Evolutionary conservation across 2,797 vertebrate genomes (phyloP).

Genomic region (Cynopterus sphinx): DNA sequence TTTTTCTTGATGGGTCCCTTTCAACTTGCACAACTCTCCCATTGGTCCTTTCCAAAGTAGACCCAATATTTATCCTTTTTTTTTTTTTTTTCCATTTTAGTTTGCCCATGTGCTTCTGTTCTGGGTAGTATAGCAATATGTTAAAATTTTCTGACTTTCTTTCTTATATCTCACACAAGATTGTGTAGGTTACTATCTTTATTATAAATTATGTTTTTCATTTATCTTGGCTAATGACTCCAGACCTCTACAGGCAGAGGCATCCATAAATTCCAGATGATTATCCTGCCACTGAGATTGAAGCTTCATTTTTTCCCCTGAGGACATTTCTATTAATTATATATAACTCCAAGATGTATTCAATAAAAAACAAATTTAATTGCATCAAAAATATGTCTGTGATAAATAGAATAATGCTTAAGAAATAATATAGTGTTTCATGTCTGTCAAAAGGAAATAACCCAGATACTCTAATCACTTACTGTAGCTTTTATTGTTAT

Average conservation of each 20-base stretch:
- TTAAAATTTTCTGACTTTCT: constrained; percentile 29
- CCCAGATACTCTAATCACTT: constrained; percentile 22
- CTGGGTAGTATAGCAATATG: neutral
- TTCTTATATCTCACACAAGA: constrained; percentile 53
- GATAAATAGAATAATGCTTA: constrained; percentile 51
- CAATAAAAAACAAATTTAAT: constrained; percentile 45
- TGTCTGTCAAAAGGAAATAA: constrained; percentile 59
- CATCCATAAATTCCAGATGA: constrained; percentile 19
- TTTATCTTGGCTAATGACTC: constrained; percentile 47
- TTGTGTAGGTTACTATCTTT: constrained; percentile 44
- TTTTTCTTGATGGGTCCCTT: neutral
- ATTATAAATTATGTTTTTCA: constrained; percentile 40
- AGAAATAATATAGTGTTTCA: constrained; percentile 31
- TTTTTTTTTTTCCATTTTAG: neutral
- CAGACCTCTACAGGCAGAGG: neutral
- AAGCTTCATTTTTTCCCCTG: neutral
- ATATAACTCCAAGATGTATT: constrained; percentile 23
- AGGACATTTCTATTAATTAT: constrained; percentile 44
- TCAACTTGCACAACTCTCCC: neutral
- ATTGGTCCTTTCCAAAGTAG: neutral
- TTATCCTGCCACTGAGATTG: neutral
- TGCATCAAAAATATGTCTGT: constrained; percentile 33
- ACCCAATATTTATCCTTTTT: neutral
- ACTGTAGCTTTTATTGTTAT: constrained; percentile 60
- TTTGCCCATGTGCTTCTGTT: neutral